These are phyloP conservation scores for Sinopyrophorus schimmeli DNA, from an alignment of 2,888 invertebrate species.

Conservation along the genomic window DNA sequence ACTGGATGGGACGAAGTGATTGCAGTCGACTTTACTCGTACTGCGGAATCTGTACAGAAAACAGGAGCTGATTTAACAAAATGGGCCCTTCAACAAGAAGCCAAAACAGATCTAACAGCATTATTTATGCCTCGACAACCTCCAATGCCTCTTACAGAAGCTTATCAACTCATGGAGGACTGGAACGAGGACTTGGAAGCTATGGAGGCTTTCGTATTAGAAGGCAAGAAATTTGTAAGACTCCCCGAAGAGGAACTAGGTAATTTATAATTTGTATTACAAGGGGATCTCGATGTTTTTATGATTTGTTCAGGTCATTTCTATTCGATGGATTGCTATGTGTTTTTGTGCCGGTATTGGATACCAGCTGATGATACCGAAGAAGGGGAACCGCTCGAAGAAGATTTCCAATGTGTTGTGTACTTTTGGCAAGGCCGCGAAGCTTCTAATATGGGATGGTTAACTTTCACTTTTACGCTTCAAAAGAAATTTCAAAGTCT, in stretches of 20 bases:
- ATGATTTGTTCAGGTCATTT: conserved; percentile 65
- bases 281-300: background rate
- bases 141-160: conserved; percentile 81
- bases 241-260: conserved; percentile 93
- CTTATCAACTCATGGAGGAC: conserved; percentile 86
- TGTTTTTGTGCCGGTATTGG: conserved; percentile 96
- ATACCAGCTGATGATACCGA: conserved; percentile 66
- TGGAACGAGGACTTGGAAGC: conserved; percentile 99
- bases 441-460: conserved; percentile 99
- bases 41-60: conserved; percentile 94
- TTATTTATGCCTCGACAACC: conserved; percentile 95
- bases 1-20: conserved; percentile 98
- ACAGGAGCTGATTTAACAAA: conserved; percentile 94
- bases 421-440: conserved; percentile 99
- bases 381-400: conserved; percentile 59
- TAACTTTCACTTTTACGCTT: conserved; percentile 96
- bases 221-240: conserved; percentile 96
- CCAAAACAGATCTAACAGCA: conserved; percentile 92
- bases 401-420: conserved; percentile 89
- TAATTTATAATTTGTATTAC: conserved; percentile 34
- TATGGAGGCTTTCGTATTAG: conserved; percentile 97
- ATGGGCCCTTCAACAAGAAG: conserved; percentile 89
- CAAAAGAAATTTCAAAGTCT: conserved; percentile 89
- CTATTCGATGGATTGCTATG: conserved; percentile 94
- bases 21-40: conserved; percentile 97